Percentiles rank a stretch among this genome's conserved stretches.
These are phyloP conservation scores for Hyla sarda DNA, from an alignment of 2,113 vertebrate genomes.

Conservation along the genomic window DNA sequence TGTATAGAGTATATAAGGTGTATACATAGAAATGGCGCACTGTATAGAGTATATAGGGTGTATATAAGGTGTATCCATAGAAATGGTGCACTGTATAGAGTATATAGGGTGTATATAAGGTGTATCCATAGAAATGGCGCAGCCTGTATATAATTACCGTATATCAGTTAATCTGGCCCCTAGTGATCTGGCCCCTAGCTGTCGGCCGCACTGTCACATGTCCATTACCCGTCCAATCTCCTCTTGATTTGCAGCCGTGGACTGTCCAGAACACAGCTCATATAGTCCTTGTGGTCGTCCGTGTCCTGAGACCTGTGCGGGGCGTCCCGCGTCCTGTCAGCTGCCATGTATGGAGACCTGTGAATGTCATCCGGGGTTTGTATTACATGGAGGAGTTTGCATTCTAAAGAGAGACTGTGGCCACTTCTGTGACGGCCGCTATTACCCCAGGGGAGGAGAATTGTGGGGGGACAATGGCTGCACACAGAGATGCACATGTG, in stretches of 20 bases:
- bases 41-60: no score
- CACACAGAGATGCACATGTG: conserved; percentile 8
- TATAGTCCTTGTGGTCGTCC: conserved; percentile 62
- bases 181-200: no score
- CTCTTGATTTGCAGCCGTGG: conserved; percentile 62
- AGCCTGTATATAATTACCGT: no score
- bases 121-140: no score
- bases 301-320: conserved; percentile 69
- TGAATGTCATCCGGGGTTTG: conserved; percentile 66
- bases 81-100: no score
- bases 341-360: conserved; percentile 69
- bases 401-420: conserved; percentile 63
- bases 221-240: not conserved
- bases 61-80: no score
- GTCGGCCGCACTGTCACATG: no score
- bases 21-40: no score
- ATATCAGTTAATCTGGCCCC: no score
- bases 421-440: conserved; percentile 61
- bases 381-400: conserved; percentile 64
- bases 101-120: no score
- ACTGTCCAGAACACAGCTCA: conserved; percentile 70
- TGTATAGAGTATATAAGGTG: no score
- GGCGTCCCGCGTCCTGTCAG: not conserved
- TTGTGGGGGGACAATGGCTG: conserved; percentile 27
- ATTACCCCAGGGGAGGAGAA: not conserved